A percentile compares a stretch with the other conserved stretches of the same genome.
These are phyloP conservation scores for Mastigias papua DNA, from an alignment of 30 jellyfish, hydroid and myxozoan genomes.

Conservation along the genomic window DNA sequence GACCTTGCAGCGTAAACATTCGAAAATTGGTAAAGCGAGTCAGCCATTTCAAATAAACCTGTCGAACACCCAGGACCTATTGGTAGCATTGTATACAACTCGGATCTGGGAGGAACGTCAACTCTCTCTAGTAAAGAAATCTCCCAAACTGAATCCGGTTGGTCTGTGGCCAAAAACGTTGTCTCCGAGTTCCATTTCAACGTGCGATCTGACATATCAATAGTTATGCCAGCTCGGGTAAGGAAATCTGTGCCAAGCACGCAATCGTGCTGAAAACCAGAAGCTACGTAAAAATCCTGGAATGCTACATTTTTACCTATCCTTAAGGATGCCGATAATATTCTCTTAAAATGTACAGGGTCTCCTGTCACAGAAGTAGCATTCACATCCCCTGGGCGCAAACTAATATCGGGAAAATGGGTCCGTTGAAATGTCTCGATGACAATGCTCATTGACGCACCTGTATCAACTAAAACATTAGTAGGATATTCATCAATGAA, in stretches of 20 bases:
- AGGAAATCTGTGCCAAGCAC: conserved; percentile 48
- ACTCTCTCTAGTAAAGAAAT: conserved; percentile 4
- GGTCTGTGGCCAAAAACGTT: conserved; percentile 42
- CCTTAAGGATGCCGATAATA: conserved; percentile 53
- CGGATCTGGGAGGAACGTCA: conserved; percentile 24
- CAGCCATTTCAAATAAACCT: conserved; percentile 42
- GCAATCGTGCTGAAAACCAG: no score
- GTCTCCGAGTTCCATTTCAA: conserved; percentile 41
- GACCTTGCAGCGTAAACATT: no score
- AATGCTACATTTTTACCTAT: no score
- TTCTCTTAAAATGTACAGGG: conserved; percentile 51
- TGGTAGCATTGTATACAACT: conserved; percentile 17
- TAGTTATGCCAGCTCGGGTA: conserved; percentile 33
- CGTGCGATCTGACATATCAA: conserved; percentile 54
- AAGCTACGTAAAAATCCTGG: no score
- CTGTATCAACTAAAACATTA: conserved; percentile 23
- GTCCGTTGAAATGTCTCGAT: conserved; percentile 30
- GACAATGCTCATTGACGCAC: conserved; percentile 66
- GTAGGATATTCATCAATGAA: conserved; percentile 37
- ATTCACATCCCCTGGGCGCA: conserved; percentile 31
- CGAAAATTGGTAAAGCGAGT: conserved; percentile 24
- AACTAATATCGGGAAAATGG: conserved; percentile 26
- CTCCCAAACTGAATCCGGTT: conserved; percentile 35
- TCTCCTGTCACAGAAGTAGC: conserved; percentile 64
- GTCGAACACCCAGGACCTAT: conserved; percentile 67